Base-by-base conservation (phyloP, 1,140 invertebrate species). In the Drosophila littoralis region DNA sequence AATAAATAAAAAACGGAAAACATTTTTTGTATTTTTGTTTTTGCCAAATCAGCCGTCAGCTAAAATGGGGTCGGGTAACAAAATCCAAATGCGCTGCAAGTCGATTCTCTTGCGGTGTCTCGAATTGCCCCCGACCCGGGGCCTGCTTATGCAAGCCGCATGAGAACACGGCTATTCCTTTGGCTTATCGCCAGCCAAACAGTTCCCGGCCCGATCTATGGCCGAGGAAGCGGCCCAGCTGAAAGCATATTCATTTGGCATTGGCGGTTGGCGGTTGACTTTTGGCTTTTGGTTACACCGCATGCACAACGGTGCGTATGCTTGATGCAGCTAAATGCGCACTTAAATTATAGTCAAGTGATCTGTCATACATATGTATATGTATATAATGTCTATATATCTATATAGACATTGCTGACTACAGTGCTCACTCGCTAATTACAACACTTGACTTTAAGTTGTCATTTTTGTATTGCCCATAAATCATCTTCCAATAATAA, bases 201-300 rank as follows among this genome's bases (percentile, higher is more conserved):
- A 50, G 12, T 32, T n/a, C 48, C 17, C 28, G 28, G 33, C 17
- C 45, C 15, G 35, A 13, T 28, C 28, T n/a, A 22, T 13, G 36
- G 17, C 12, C 36, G 45, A 68, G 70, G 64, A 73, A 73, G 22
- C 28, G 50, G 13, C 12, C 22, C 6, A 36, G 15, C 35, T 35
- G 2, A 35, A 22, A 12, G 59, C 43, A 36, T 50, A 33, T 59
- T n/a, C 38, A 12, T n/a, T 52, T 77, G 71, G 69, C 82, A 77
- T 85, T 85, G 81, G 81, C 81, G 81, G 81, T 80, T 63, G 13
- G 66, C 46, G 22, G 22, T 22, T 17, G 17, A 1, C 17, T 1
- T 1, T 17, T 22, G 13, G 66, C 46, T 63, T 85, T 48, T 42
- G 50, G 35, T 84, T 84, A 65, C 65, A 38, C 10, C 35, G 8